phyloP scores from a whole-genome alignment of 2,113 vertebrate species.

The Atractosteus spatula region DNA sequence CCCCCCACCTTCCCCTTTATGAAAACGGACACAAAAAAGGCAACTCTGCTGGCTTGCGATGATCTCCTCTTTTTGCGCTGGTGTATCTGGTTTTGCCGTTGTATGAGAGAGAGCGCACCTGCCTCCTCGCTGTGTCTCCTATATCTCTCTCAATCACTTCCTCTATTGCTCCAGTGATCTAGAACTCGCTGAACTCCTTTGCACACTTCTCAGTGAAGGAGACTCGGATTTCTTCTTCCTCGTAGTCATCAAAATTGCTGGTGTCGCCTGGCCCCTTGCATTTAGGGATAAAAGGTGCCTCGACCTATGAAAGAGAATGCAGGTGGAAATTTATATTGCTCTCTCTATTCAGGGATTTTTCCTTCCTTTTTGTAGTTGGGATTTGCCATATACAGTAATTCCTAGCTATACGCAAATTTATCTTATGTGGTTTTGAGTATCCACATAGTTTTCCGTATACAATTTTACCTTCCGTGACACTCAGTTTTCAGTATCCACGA shows the following conservation, averaged over 20 bases:
- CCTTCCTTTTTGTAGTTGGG: no score
- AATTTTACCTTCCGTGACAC: no score
- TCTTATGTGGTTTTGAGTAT: no score
- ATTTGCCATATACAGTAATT: no score
- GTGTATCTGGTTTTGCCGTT: slow-evolving; percentile 54
- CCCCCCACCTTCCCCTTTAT: no score
- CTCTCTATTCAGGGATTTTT: no score
- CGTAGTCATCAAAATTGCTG: slow-evolving; percentile 92
- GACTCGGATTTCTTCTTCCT: slow-evolving; percentile 86
- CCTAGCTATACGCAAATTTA: no score
- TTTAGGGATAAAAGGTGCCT: slow-evolving; percentile 89
- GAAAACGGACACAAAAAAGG: slow-evolving; percentile 63
- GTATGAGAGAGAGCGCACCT: slow-evolving; percentile 51
- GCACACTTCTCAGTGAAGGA: slow-evolving; percentile 88
- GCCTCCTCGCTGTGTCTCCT: slow-evolving; percentile 41
- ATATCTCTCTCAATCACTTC: slow-evolving; percentile 16
- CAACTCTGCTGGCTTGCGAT: slow-evolving; percentile 62
- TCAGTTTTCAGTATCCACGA: no score
- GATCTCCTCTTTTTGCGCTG: slow-evolving; percentile 32
- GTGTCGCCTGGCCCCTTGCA: slow-evolving; percentile 90
- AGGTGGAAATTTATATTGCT: no score
- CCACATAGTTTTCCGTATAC: no score
- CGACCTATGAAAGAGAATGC: slow-evolving; percentile 60
- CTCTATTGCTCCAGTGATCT: slow-evolving; percentile 49
- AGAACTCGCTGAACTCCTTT: slow-evolving; percentile 91